Conservation (phyloP, 1,140 invertebrate species). For the Drosophila sp. region DNA sequence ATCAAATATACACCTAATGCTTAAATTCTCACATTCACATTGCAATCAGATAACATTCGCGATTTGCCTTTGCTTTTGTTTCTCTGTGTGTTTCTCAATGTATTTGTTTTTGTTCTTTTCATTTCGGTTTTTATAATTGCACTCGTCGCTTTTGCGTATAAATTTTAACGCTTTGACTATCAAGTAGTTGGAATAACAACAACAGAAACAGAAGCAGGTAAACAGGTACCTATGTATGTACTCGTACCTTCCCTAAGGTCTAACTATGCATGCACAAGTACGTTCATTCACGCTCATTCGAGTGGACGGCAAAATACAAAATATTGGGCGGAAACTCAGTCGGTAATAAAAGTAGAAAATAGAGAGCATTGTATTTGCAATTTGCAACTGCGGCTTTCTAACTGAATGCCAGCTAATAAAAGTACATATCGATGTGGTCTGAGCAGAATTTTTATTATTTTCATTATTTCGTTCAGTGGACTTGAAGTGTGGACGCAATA, state of each 20-base stretch:
- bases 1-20: constrained; percentile 18
- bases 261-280: constrained; percentile 38
- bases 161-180: constrained; percentile 79
- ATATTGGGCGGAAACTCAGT: neutral
- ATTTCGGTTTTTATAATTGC: constrained; percentile 49
- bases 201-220: constrained; percentile 33
- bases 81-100: neutral
- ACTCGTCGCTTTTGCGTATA: constrained; percentile 76
- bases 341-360: neutral
- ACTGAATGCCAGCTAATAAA: constrained; percentile 21
- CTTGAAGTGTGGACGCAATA: neutral
- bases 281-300: constrained; percentile 14
- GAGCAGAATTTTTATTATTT: constrained; percentile 20
- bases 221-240: neutral
- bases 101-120: constrained; percentile 9
- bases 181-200: constrained; percentile 61
- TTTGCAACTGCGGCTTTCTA: constrained; percentile 11
- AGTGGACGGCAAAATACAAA: neutral
- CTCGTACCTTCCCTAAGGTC: neutral
- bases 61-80: constrained; percentile 22
- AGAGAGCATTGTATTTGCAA: constrained; percentile 8
- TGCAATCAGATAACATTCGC: constrained; percentile 27
- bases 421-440: constrained; percentile 5
- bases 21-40: constrained; percentile 5
- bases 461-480: neutral